Conservation (phyloP, 2,797 vertebrate species). For the Morus bassanus region DNA sequence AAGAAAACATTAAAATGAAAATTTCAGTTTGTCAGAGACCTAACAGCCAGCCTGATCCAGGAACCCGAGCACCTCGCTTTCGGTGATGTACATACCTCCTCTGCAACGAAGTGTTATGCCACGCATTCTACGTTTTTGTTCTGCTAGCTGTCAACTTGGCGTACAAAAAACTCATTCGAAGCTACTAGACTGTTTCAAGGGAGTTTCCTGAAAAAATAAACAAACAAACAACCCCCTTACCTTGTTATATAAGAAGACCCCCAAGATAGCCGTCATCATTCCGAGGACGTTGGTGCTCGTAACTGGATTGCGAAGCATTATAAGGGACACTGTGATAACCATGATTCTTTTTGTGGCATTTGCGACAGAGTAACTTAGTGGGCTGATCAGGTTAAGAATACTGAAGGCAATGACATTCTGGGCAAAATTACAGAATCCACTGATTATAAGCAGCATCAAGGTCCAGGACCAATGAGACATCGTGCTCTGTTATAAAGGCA, state of each 20-base stretch:
- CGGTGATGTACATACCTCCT: fast-evolving
- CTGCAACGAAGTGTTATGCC: fast-evolving
- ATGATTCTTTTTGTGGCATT: constrained; percentile 98
- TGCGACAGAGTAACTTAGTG: constrained; percentile 96
- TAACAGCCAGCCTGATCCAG: background rate
- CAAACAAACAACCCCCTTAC: constrained; percentile 56
- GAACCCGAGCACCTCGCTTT: fast-evolving
- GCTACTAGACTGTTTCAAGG: background rate
- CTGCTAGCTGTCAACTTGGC: background rate
- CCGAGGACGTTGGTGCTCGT: constrained; percentile 89
- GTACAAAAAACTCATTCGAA: background rate
- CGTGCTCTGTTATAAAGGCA: constrained; percentile 72
- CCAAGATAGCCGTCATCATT: constrained; percentile 96
- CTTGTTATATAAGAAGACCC: constrained; percentile 98
- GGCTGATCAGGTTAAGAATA: constrained; percentile 95
- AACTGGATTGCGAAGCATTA: constrained; percentile 96
- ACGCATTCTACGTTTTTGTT: fast-evolving
- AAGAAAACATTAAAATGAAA: background rate
- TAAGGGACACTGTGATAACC: constrained; percentile 94
- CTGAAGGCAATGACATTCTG: constrained; percentile 99
- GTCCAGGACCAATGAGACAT: constrained; percentile 85
- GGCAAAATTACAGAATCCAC: constrained; percentile 97
- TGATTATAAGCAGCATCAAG: constrained; percentile 89
- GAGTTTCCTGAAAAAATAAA: fast-evolving
- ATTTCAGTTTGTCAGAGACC: background rate